phyloP scores from a whole-genome alignment of 2,888 invertebrate genomes.

The Macropis europaea region DNA sequence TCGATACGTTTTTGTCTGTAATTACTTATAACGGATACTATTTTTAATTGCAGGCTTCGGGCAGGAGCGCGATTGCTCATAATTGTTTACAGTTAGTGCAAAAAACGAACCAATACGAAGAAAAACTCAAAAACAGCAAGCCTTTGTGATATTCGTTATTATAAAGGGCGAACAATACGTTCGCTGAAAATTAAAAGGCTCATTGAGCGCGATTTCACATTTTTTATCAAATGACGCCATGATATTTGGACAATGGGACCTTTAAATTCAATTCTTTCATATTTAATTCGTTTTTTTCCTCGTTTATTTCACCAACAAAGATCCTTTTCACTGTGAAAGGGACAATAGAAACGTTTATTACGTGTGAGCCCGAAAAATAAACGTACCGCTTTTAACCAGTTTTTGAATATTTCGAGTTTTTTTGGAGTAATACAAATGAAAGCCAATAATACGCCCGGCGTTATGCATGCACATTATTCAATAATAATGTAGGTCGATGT shows the following conservation, averaged over 20 bases:
- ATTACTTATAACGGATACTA: too few relatives aligned
- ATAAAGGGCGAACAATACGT: background rate
- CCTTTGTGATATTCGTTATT: background rate
- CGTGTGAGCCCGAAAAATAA: background rate
- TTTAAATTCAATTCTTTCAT: background rate
- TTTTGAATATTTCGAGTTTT: background rate
- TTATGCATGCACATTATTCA: background rate
- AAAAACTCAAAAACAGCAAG: background rate
- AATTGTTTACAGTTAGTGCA: background rate
- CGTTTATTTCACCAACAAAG: background rate
- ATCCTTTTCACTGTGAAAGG: background rate
- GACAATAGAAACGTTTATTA: conserved; percentile 3
- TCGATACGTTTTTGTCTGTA: too few relatives aligned
- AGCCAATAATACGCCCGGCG: background rate
- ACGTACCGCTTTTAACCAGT: background rate
- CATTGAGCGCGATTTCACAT: background rate
- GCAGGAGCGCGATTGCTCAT: background rate
- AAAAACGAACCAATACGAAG: background rate
- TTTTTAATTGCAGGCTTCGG: background rate
- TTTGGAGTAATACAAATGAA: background rate
- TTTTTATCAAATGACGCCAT: background rate
- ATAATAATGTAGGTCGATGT: background rate
- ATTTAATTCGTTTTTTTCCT: conserved; percentile 1
- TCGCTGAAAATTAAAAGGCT: background rate
- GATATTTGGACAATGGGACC: background rate